phyloP scores from a whole-genome alignment of 1,140 invertebrate species.

The Helicoverpa armigera region DNA sequence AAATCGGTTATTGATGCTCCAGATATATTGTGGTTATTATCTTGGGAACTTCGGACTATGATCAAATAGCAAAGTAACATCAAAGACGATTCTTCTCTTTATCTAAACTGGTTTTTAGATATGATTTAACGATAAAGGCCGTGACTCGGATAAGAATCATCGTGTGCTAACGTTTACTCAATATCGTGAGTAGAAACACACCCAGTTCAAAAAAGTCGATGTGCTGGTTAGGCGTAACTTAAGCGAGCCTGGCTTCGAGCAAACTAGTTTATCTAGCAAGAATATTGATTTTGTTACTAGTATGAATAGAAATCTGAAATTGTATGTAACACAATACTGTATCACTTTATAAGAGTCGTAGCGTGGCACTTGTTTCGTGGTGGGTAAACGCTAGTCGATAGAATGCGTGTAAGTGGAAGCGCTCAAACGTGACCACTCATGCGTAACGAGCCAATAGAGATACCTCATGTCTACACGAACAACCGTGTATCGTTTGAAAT shows the following conservation, averaged over 20 bases:
- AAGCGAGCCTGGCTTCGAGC: not conserved
- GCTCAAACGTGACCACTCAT: slow-evolving; percentile 36
- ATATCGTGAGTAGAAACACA: not conserved
- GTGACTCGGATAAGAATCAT: slow-evolving; percentile 23
- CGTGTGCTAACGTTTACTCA: slow-evolving; percentile 23
- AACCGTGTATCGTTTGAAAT: slow-evolving; percentile 22
- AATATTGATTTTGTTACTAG: slow-evolving; percentile 9
- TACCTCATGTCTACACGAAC: slow-evolving; percentile 33
- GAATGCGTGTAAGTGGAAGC: not conserved
- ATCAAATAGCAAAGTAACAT: slow-evolving; percentile 20
- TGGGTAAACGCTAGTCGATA: not conserved
- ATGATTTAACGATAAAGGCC: slow-evolving; percentile 33
- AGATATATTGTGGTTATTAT: not conserved
- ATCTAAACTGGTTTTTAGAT: slow-evolving; percentile 41
- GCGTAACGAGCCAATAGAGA: slow-evolving; percentile 41
- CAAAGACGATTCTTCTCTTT: slow-evolving; percentile 8
- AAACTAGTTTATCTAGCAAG: not conserved
- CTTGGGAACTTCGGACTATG: not conserved
- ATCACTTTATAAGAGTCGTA: not conserved
- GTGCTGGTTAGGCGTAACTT: not conserved
- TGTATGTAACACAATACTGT: not conserved
- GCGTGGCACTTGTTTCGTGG: slow-evolving; percentile 35
- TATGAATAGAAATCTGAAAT: not conserved
- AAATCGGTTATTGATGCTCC: not conserved
- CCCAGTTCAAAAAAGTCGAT: not conserved